A percentile compares a stretch with the other conserved stretches of the same genome.
Conservation (phyloP, 2,113 vertebrate species). For the Platichthys flesus region DNA sequence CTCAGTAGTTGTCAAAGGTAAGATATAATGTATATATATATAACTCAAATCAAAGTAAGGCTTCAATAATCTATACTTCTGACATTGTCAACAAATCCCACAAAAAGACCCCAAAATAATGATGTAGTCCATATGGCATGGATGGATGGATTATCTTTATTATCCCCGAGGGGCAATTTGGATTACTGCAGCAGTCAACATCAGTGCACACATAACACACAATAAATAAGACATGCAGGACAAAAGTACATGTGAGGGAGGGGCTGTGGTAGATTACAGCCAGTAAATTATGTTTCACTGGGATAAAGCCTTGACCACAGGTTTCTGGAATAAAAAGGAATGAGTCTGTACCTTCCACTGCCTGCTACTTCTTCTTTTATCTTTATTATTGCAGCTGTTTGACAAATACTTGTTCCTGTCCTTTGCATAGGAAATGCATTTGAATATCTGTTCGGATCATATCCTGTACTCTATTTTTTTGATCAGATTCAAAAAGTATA, state of each 20-base stretch:
- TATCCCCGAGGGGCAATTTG: neutral
- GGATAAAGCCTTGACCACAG: neutral
- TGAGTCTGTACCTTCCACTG: neutral
- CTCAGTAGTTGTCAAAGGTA: constrained; percentile 86
- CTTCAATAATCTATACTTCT: neutral
- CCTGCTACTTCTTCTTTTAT: neutral
- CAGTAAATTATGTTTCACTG: neutral
- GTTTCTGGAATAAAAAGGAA: neutral
- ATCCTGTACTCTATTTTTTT: too few relatives aligned
- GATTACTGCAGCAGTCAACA: neutral
- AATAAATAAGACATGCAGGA: neutral
- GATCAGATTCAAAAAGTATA: too few relatives aligned
- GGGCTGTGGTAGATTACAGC: neutral
- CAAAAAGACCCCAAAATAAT: neutral
- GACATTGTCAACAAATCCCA: neutral
- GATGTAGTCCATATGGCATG: neutral
- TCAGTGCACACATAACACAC: neutral
- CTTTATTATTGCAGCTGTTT: neutral
- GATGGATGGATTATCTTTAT: neutral
- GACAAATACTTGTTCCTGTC: too few relatives aligned
- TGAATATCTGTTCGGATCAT: too few relatives aligned
- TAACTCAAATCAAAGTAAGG: neutral
- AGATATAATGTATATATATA: neutral
- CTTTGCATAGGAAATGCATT: too few relatives aligned
- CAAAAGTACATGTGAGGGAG: neutral